Evolutionary conservation across 92 coral and sea anemone species (phyloP).

Genomic region (Parazoanthus swiftii): DNA sequence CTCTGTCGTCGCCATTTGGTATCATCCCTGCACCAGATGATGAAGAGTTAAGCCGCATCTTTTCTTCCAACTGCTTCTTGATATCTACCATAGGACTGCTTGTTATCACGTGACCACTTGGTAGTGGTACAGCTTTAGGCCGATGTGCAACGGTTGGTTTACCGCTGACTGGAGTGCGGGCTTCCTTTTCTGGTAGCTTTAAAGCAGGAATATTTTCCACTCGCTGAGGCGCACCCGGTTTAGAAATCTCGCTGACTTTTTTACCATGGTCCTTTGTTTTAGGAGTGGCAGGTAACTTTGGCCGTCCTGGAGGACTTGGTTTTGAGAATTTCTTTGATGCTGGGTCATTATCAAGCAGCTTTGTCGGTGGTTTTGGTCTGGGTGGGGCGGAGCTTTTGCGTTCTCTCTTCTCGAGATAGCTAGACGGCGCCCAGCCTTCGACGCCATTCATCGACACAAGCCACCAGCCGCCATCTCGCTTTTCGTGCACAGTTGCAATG

Average conservation of each 20-base stretch:
- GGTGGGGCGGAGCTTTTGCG: slow-evolving; percentile 42
- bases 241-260: background rate
- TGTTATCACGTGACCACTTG: background rate
- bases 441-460: slow-evolving; percentile 67
- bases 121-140: slow-evolving; percentile 8
- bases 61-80: slow-evolving; percentile 29
- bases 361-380: slow-evolving; percentile 44
- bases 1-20: background rate
- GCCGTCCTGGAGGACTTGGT: slow-evolving; percentile 26
- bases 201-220: background rate
- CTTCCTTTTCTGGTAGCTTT: slow-evolving; percentile 3
- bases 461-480: slow-evolving; percentile 95
- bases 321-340: slow-evolving; percentile 1
- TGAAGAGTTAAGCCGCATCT: slow-evolving; percentile 10
- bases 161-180: background rate
- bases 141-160: slow-evolving; percentile 17
- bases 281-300: slow-evolving; percentile 47
- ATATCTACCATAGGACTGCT: slow-evolving; percentile 18
- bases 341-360: slow-evolving; percentile 7
- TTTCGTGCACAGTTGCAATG: slow-evolving; percentile 67
- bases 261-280: slow-evolving; percentile 24
- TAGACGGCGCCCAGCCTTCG: slow-evolving; percentile 96
- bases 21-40: background rate
- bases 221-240: slow-evolving; percentile 6
- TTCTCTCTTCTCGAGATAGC: slow-evolving; percentile 62